Evolutionary conservation across 1,140 invertebrate genomes (phyloP).

Genomic region (Zaprionus africanus): DNA sequence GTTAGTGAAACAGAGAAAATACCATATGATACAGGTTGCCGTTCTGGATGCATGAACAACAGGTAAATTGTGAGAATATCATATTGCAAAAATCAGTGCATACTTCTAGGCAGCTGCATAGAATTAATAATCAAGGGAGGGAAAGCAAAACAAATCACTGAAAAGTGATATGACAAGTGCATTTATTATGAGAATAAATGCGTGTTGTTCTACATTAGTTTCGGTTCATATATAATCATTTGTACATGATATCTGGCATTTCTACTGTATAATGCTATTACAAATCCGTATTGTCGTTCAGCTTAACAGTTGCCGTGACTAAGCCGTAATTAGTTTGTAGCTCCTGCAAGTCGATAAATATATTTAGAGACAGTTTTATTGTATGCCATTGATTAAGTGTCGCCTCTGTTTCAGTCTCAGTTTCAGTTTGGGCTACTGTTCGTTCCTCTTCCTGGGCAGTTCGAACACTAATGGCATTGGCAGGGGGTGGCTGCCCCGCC

Average conservation of each 20-base stretch:
- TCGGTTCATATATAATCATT: too few relatives aligned
- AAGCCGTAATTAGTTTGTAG: constrained; percentile 14
- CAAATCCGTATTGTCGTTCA: background rate
- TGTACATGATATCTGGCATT: too few relatives aligned
- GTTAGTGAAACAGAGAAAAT: background rate
- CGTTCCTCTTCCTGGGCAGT: constrained; percentile 1
- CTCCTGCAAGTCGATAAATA: constrained; percentile 33
- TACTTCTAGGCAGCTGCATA: background rate
- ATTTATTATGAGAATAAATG: background rate
- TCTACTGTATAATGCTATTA: background rate
- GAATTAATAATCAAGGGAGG: background rate
- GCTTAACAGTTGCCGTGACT: background rate
- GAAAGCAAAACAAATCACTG: too few relatives aligned
- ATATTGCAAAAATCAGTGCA: background rate
- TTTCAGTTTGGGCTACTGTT: background rate
- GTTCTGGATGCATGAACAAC: background rate
- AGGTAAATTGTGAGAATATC: too few relatives aligned
- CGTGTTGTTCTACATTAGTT: too few relatives aligned
- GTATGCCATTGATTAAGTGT: constrained; percentile 41
- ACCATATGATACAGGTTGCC: too few relatives aligned
- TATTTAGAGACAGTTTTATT: constrained; percentile 39
- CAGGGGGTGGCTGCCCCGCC: constrained; percentile 8
- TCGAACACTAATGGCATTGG: constrained; percentile 36
- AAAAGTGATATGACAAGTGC: too few relatives aligned
- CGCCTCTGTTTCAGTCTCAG: background rate